phyloP scores from a whole-genome alignment of 2,797 vertebrate species.

The Taenioides sp. region DNA sequence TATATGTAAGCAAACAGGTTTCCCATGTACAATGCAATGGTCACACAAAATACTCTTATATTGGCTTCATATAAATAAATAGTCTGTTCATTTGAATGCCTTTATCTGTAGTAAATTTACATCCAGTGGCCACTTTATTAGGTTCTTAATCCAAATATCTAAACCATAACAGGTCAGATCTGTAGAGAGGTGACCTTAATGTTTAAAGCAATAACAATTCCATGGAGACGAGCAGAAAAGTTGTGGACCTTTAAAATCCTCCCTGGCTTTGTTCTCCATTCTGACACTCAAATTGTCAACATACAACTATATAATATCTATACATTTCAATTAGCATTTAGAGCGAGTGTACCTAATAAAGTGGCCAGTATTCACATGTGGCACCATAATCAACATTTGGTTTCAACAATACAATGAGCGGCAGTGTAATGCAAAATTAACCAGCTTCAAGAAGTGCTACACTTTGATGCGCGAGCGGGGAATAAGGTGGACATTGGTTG shows the following conservation, averaged over 20 bases:
- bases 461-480: neutral
- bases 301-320: neutral
- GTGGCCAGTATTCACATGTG: conserved; percentile 18
- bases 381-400: conserved; percentile 37
- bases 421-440: neutral
- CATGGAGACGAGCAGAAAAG: no score
- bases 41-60: conserved; percentile 3
- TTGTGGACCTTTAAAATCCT: no score
- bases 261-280: neutral
- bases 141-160: neutral
- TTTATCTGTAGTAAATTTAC: conserved; percentile 5
- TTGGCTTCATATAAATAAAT: conserved; percentile 69
- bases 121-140: neutral
- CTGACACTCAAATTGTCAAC: neutral
- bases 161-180: neutral
- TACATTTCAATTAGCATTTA: neutral
- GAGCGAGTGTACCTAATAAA: neutral
- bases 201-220: no score
- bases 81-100: conserved; percentile 33
- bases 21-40: neutral
- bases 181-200: no score
- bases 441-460: conserved; percentile 57
- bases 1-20: neutral
- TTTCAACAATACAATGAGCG: conserved; percentile 15
- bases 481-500: conserved; percentile 25